Percentiles rank a stretch among this genome's conserved stretches.
These are phyloP conservation scores for Ectropis grisescens DNA, from an alignment of 1,140 invertebrate genomes.

Conservation along the genomic window DNA sequence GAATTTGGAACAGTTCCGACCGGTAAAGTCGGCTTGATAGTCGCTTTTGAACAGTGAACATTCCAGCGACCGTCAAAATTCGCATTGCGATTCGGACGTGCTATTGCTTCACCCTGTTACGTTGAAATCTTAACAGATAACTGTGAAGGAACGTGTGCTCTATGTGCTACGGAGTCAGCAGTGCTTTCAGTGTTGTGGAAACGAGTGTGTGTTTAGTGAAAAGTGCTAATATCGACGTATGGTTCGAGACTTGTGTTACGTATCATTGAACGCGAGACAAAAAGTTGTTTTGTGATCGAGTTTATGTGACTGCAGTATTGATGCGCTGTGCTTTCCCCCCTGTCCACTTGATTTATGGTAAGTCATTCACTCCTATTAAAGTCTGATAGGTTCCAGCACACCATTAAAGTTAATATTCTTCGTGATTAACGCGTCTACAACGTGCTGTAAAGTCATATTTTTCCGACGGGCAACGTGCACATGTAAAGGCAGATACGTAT, in stretches of 20 bases:
- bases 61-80: slow-evolving; percentile 39
- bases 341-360: slow-evolving; percentile 46
- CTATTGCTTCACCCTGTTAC: slow-evolving; percentile 54
- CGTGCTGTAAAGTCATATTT: too few species aligned
- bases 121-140: slow-evolving; percentile 51
- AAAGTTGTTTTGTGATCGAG: slow-evolving; percentile 40
- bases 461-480: too few species aligned
- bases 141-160: slow-evolving; percentile 62
- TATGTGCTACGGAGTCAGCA: slow-evolving; percentile 44
- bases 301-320: slow-evolving; percentile 39
- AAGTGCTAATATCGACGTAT: slow-evolving; percentile 42
- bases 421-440: too few species aligned
- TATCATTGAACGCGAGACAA: slow-evolving; percentile 40
- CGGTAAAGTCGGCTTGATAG: slow-evolving; percentile 56
- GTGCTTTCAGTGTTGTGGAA: slow-evolving; percentile 50
- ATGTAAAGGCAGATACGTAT: neutral
- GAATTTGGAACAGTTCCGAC: slow-evolving; percentile 58
- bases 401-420: too few species aligned
- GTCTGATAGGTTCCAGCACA: too few species aligned
- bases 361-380: slow-evolving; percentile 19
- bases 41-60: slow-evolving; percentile 43
- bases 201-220: slow-evolving; percentile 43
- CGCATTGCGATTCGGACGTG: slow-evolving; percentile 50
- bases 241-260: slow-evolving; percentile 30
- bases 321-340: slow-evolving; percentile 31